These are phyloP conservation scores for Listrodromus nycthemerus DNA, from an alignment of 2,888 invertebrate species.

Conservation along the genomic window DNA sequence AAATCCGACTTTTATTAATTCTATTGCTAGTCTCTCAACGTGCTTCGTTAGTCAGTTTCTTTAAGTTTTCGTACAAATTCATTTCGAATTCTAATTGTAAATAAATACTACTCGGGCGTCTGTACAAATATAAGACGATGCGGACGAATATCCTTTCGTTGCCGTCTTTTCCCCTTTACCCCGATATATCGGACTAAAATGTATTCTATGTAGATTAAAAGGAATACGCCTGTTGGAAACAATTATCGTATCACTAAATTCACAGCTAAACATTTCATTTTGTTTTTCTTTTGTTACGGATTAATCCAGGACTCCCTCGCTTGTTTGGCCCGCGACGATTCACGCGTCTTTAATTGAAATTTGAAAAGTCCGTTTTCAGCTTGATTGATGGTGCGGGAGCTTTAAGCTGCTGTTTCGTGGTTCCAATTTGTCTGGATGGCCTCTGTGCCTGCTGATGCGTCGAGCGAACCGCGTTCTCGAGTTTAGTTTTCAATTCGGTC, in stretches of 20 bases:
- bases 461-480: slow-evolving; percentile 94
- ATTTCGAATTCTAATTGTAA: slow-evolving; percentile 56
- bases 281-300: background rate
- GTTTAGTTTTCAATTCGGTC: slow-evolving; percentile 90
- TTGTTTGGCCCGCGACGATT: background rate
- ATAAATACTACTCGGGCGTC: slow-evolving; percentile 60
- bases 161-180: slow-evolving; percentile 8
- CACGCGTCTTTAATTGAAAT: slow-evolving; percentile 89
- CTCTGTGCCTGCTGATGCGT: slow-evolving; percentile 87
- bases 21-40: slow-evolving; percentile 1
- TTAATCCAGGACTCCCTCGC: slow-evolving; percentile 21
- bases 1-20: background rate
- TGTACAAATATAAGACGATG: slow-evolving; percentile 64
- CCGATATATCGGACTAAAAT: slow-evolving; percentile 50
- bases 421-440: slow-evolving; percentile 82
- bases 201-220: slow-evolving; percentile 32
- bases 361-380: slow-evolving; percentile 97
- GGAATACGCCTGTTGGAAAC: slow-evolving; percentile 56
- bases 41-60: slow-evolving; percentile 16
- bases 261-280: slow-evolving; percentile 59
- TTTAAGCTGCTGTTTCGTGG: slow-evolving; percentile 81
- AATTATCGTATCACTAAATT: slow-evolving; percentile 62
- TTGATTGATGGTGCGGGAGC: slow-evolving; percentile 91
- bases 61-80: slow-evolving; percentile 57
- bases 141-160: slow-evolving; percentile 38